Conservation (phyloP, 2,888 invertebrate genomes). For the Crematogaster levior region DNA sequence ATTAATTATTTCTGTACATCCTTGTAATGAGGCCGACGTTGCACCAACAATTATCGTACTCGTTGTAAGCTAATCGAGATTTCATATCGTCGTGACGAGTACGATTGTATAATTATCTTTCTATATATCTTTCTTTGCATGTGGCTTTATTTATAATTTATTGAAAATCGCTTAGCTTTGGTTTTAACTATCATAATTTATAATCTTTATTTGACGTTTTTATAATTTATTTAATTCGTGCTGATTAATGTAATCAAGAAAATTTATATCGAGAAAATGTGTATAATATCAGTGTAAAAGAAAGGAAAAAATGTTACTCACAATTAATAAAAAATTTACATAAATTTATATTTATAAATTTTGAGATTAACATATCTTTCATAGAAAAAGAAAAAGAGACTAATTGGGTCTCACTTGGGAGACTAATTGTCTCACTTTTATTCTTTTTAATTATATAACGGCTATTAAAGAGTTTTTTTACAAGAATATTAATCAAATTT, state of each 20-base stretch:
- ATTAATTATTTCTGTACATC: slow-evolving; percentile 59
- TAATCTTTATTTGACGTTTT: background rate
- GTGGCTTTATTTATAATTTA: background rate
- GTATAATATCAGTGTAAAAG: background rate
- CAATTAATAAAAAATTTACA: background rate
- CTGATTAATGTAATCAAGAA: background rate
- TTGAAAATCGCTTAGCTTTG: background rate
- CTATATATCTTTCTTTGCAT: background rate
- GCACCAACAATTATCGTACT: slow-evolving; percentile 19
- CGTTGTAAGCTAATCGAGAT: slow-evolving; percentile 10
- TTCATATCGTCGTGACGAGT: slow-evolving; percentile 31
- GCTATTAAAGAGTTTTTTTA: background rate
- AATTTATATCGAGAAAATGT: background rate
- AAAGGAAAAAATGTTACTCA: background rate
- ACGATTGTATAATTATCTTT: slow-evolving; percentile 54
- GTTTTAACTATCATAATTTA: background rate
- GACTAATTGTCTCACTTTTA: too few relatives aligned
- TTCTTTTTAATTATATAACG: background rate
- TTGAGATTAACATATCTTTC: background rate
- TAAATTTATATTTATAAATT: background rate
- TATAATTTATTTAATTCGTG: background rate
- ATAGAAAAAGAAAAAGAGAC: too few relatives aligned
- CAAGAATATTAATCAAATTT: background rate
- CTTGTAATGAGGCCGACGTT: slow-evolving; percentile 34
- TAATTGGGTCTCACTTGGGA: too few relatives aligned